These are phyloP conservation scores for Sarcophaga carnaria DNA, from an alignment of 2,888 invertebrate genomes.

Conservation along the genomic window DNA sequence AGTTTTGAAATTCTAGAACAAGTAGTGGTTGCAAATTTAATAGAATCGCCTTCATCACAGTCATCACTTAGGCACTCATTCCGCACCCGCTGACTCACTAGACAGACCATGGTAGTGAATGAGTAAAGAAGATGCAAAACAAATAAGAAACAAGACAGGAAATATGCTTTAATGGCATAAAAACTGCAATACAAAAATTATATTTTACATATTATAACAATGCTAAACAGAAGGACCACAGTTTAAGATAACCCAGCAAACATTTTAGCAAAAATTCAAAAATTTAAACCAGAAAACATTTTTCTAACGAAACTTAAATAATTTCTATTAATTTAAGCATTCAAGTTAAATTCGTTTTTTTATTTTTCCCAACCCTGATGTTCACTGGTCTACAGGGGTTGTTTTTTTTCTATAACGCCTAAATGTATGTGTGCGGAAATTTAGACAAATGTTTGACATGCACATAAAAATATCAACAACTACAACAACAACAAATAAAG, in stretches of 20 bases:
- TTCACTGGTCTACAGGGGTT: slow-evolving; percentile 4
- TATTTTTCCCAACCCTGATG: not conserved
- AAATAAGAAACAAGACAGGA: slow-evolving; percentile 30
- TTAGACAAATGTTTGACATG: slow-evolving; percentile 56
- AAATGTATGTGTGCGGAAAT: slow-evolving; percentile 22
- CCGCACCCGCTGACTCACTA: slow-evolving; percentile 33
- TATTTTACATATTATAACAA: slow-evolving; percentile 3
- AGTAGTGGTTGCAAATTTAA: too few species aligned
- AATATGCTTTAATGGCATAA: slow-evolving; percentile 57
- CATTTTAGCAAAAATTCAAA: not conserved
- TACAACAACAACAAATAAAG: not conserved
- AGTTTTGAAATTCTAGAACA: not conserved
- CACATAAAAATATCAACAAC: not conserved
- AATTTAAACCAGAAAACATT: not conserved
- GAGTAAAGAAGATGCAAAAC: slow-evolving; percentile 11
- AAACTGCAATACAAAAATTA: slow-evolving; percentile 26
- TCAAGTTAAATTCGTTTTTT: not conserved
- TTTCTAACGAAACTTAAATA: not conserved
- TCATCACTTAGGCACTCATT: slow-evolving; percentile 36
- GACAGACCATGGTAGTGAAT: slow-evolving; percentile 37
- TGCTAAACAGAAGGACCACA: slow-evolving; percentile 12
- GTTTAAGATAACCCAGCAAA: slow-evolving; percentile 25
- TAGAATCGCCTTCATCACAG: slow-evolving; percentile 17
- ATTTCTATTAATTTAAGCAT: not conserved
- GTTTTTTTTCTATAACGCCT: slow-evolving; percentile 4